Evolutionary conservation across 1,140 invertebrate genomes (phyloP).

Genomic region (Dreissena rostriformis): DNA sequence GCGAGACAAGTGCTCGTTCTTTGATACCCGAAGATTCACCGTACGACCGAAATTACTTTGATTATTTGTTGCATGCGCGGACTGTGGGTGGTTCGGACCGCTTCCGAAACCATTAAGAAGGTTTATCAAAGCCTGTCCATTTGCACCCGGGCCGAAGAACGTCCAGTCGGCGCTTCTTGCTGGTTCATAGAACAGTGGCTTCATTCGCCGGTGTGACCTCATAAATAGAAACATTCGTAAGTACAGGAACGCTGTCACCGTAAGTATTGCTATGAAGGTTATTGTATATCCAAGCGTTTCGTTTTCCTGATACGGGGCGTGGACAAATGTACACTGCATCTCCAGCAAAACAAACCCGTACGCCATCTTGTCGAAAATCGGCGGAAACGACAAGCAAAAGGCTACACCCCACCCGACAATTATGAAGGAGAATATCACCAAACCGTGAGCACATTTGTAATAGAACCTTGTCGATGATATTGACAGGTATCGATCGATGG

Average conservation of each 20-base stretch:
- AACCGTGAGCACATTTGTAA: slow-evolving; percentile 67
- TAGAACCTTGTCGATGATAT: slow-evolving; percentile 71
- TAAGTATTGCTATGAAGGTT: slow-evolving; percentile 67
- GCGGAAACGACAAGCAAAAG: slow-evolving; percentile 73
- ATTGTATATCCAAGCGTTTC: slow-evolving; percentile 74
- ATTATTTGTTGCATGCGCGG: slow-evolving; percentile 60
- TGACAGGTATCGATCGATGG: slow-evolving; percentile 73
- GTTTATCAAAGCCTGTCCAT: slow-evolving; percentile 72
- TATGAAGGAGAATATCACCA: slow-evolving; percentile 66
- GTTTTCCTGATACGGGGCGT: slow-evolving; percentile 70
- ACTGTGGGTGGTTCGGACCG: slow-evolving; percentile 48
- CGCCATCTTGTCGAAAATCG: slow-evolving; percentile 73
- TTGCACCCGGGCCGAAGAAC: slow-evolving; percentile 75
- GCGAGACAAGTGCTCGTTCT: slow-evolving; percentile 73
- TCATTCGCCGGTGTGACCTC: slow-evolving; percentile 72
- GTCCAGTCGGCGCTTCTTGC: slow-evolving; percentile 75
- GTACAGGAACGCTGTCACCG: slow-evolving; percentile 71
- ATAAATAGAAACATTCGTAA: slow-evolving; percentile 74
- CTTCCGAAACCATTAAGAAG: slow-evolving; percentile 75
- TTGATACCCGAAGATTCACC: slow-evolving; percentile 66
- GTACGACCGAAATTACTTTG: slow-evolving; percentile 65
- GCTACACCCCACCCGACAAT: slow-evolving; percentile 71
- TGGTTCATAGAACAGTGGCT: slow-evolving; percentile 70
- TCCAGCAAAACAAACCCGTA: slow-evolving; percentile 73
- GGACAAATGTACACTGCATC: slow-evolving; percentile 74